Evolutionary conservation across 2,113 vertebrate species (phyloP).

Genomic region (Ammodytes dubius): DNA sequence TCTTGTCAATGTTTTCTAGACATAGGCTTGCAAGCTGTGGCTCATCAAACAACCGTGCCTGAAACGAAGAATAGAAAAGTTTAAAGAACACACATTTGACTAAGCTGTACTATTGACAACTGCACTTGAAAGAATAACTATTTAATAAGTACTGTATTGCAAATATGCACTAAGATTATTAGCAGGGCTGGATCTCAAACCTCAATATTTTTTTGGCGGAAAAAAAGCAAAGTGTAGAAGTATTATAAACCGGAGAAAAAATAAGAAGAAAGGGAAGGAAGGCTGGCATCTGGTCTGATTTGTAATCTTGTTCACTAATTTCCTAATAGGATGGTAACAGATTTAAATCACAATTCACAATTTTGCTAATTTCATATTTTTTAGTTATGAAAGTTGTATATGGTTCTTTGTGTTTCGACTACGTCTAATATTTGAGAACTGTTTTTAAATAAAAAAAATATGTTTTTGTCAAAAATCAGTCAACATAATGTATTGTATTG

Average conservation of each 20-base stretch:
- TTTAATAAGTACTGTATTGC: neutral
- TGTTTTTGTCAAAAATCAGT: neutral
- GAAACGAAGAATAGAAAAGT: slow-evolving; percentile 15
- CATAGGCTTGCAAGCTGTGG: slow-evolving; percentile 97
- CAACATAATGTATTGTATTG: neutral
- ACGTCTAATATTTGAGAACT: neutral
- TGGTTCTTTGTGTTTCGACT: neutral
- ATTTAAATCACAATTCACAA: neutral
- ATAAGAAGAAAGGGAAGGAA: neutral
- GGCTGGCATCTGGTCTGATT: neutral
- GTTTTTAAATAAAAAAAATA: neutral
- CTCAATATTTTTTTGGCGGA: neutral
- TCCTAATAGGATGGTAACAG: neutral
- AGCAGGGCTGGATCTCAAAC: neutral
- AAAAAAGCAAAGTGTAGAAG: neutral
- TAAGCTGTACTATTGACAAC: neutral
- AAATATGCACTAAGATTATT: neutral
- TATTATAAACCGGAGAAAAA: neutral
- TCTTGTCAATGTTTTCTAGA: slow-evolving; percentile 97
- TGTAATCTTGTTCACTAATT: neutral
- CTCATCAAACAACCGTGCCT: slow-evolving; percentile 97
- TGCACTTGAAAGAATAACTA: neutral
- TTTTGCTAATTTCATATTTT: neutral
- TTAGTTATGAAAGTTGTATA: neutral
- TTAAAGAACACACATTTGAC: neutral